Conservation (phyloP, 1,140 invertebrate species). For the Stratiolaelaps scimitus region DNA sequence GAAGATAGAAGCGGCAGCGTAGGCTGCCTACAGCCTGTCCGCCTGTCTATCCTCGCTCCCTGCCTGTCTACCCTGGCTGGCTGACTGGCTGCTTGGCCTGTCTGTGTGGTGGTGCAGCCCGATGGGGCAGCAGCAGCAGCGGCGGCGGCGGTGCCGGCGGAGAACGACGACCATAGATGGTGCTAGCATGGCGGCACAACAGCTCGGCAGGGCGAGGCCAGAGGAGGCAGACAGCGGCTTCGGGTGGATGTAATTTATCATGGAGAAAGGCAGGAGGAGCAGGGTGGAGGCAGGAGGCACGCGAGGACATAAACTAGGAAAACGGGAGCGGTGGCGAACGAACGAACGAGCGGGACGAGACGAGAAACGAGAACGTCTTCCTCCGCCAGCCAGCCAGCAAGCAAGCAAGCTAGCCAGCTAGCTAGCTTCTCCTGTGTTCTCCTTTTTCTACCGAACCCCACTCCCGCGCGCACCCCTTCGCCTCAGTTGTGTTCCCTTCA, state of each 20-base stretch:
- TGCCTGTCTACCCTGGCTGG: too few relatives aligned
- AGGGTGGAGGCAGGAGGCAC: too few relatives aligned
- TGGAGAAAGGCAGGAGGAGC: constrained; percentile 13
- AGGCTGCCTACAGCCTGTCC: too few relatives aligned
- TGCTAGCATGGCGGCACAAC: neutral
- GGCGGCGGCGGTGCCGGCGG: neutral
- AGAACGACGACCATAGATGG: neutral
- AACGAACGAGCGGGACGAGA: neutral
- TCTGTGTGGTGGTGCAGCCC: neutral
- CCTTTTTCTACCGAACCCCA: too few relatives aligned
- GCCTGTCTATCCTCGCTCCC: too few relatives aligned
- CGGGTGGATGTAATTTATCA: constrained; percentile 26
- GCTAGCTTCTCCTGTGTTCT: too few relatives aligned
- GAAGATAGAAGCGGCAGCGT: too few relatives aligned
- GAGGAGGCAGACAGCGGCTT: neutral
- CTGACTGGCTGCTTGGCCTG: neutral
- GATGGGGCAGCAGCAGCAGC: neutral
- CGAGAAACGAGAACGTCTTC: too few relatives aligned
- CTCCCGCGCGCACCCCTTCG: too few relatives aligned
- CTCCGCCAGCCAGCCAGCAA: too few relatives aligned
- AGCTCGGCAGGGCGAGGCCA: neutral
- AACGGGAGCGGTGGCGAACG: constrained; percentile 8
- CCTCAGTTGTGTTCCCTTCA: too few relatives aligned
- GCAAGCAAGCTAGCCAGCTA: too few relatives aligned
- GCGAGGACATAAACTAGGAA: neutral